Conservation (phyloP, 1,140 invertebrate species). For the Oreohelix idahoensis region DNA sequence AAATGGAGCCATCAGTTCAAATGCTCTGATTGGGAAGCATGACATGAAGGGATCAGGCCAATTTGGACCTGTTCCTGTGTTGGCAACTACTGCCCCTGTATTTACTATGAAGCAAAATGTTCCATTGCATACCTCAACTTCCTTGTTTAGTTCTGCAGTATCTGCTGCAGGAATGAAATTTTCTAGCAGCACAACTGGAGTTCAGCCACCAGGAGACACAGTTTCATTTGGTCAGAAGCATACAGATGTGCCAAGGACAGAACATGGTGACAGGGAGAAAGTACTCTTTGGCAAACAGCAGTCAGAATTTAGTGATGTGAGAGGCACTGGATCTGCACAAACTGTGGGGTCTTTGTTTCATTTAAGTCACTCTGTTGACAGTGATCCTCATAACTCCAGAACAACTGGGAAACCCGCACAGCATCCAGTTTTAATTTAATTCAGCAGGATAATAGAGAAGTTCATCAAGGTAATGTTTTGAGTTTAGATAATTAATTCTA, state of each 20-base stretch:
- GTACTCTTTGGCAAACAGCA: not conserved
- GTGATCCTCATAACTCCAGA: too few relatives aligned
- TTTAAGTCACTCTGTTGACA: not conserved
- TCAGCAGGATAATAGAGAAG: too few relatives aligned
- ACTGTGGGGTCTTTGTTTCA: not conserved
- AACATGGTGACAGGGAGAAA: not conserved
- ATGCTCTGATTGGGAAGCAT: not conserved
- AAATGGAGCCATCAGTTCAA: not conserved
- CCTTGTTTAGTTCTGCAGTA: not conserved
- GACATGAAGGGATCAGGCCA: not conserved
- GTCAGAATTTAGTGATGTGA: not conserved
- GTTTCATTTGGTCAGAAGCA: not conserved
- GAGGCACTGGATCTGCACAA: not conserved
- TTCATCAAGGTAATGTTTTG: too few relatives aligned
- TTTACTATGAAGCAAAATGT: not conserved
- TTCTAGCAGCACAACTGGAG: not conserved
- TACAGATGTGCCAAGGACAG: not conserved
- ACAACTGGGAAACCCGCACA: too few relatives aligned
- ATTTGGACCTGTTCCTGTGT: not conserved
- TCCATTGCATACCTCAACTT: not conserved
- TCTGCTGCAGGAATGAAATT: not conserved
- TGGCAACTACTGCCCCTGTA: not conserved
- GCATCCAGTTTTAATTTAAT: too few relatives aligned
- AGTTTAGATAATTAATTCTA: too few relatives aligned
- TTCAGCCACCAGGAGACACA: not conserved